phyloP scores from a whole-genome alignment of 2,888 invertebrate species.

The Octonoba sinensis region DNA sequence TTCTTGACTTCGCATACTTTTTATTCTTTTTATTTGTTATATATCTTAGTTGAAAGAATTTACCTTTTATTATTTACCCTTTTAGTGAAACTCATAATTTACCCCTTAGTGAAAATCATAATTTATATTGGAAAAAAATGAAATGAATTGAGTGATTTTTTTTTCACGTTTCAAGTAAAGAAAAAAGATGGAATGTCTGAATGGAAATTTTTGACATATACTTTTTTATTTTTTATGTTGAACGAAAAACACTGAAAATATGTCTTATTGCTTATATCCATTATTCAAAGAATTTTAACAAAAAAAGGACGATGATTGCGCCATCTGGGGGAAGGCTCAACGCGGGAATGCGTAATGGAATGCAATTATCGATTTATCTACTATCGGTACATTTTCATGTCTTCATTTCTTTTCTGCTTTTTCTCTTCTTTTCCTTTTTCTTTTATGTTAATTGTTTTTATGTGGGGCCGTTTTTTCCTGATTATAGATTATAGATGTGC shows the following conservation, averaged over 20 bases:
- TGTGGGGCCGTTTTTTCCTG: neutral
- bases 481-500: no score
- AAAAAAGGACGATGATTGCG: neutral
- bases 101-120: no score
- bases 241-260: constrained; percentile 12
- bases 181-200: neutral
- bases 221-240: neutral
- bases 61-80: no score
- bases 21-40: no score
- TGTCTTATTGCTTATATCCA: constrained; percentile 9
- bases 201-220: constrained; percentile 12
- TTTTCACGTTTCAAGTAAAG: no score
- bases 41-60: no score
- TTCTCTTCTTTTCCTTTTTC: neutral
- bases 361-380: constrained; percentile 16
- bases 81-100: no score
- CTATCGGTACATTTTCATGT: constrained; percentile 1
- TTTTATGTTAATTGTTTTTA: neutral
- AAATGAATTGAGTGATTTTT: no score
- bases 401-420: neutral
- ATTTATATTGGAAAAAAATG: no score
- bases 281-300: constrained; percentile 17
- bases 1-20: no score
- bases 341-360: constrained; percentile 13
- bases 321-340: constrained; percentile 11